These are phyloP conservation scores for Brachypterus glaber DNA, from an alignment of 2,888 invertebrate genomes.

Conservation along the genomic window DNA sequence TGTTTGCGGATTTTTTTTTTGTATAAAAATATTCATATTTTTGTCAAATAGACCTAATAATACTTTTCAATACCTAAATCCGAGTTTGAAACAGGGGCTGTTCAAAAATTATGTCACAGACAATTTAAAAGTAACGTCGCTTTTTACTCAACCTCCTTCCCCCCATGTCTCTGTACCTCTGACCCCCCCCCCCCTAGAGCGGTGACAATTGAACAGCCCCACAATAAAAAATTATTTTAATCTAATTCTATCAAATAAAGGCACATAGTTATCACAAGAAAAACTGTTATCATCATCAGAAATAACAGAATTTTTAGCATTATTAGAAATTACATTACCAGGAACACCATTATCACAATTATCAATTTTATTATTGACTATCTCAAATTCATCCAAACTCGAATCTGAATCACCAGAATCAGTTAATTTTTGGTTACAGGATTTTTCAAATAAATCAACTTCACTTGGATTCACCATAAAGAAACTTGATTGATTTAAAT, in stretches of 20 bases:
- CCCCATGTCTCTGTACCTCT: too few species aligned
- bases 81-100: too few species aligned
- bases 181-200: too few species aligned
- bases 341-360: constrained; percentile 3
- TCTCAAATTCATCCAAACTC: constrained; percentile 10
- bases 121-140: too few species aligned
- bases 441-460: constrained; percentile 54
- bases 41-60: too few species aligned
- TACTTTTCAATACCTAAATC: too few species aligned
- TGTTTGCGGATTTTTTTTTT: too few species aligned
- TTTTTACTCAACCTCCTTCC: too few species aligned
- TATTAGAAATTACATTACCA: constrained; percentile 17
- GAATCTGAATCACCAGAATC: constrained; percentile 19
- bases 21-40: too few species aligned
- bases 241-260: constrained; percentile 28
- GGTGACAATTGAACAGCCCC: too few species aligned
- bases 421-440: constrained; percentile 34
- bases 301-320: constrained; percentile 3
- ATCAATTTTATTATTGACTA: constrained; percentile 12
- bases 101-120: too few species aligned
- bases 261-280: constrained; percentile 24
- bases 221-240: constrained; percentile 12
- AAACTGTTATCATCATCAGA: constrained; percentile 23
- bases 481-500: constrained; percentile 28
- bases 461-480: constrained; percentile 33